Evolutionary conservation across 2,113 vertebrate species (phyloP).

Genomic region (Notothenia coriiceps): DNA sequence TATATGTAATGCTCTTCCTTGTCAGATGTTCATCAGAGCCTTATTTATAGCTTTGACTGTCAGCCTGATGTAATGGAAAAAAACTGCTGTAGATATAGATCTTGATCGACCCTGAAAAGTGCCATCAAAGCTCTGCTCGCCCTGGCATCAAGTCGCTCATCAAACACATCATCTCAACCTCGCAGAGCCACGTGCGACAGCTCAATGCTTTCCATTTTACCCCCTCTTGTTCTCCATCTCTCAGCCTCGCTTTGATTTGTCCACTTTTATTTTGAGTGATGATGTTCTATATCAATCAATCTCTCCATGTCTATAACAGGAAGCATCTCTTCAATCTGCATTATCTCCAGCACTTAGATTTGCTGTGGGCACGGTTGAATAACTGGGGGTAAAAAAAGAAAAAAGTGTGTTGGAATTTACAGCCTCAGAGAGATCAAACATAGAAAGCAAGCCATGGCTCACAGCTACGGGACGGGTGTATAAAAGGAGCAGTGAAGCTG

Average conservation of each 20-base stretch:
- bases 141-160: constrained; percentile 46
- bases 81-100: constrained; percentile 19
- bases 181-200: constrained; percentile 30
- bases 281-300: constrained; percentile 43
- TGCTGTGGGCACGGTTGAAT: constrained; percentile 34
- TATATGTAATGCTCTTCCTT: background rate
- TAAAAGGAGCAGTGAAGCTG: constrained; percentile 73
- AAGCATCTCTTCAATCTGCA: constrained; percentile 25
- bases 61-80: constrained; percentile 26
- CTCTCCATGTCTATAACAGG: constrained; percentile 27
- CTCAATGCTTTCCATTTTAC: constrained; percentile 29
- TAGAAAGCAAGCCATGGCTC: constrained; percentile 52
- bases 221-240: constrained; percentile 1
- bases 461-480: constrained; percentile 59
- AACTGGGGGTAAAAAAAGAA: constrained; percentile 9
- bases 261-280: constrained; percentile 40
- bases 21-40: background rate
- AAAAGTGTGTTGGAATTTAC: constrained; percentile 44
- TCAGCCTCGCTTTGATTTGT: constrained; percentile 25
- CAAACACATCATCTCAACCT: constrained; percentile 48
- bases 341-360: constrained; percentile 42
- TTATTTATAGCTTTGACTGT: background rate
- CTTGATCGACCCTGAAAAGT: constrained; percentile 38
- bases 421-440: constrained; percentile 64
- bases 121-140: constrained; percentile 45